Evolutionary conservation across 2,797 vertebrate genomes (phyloP).

Genomic region (Ara ararauna): DNA sequence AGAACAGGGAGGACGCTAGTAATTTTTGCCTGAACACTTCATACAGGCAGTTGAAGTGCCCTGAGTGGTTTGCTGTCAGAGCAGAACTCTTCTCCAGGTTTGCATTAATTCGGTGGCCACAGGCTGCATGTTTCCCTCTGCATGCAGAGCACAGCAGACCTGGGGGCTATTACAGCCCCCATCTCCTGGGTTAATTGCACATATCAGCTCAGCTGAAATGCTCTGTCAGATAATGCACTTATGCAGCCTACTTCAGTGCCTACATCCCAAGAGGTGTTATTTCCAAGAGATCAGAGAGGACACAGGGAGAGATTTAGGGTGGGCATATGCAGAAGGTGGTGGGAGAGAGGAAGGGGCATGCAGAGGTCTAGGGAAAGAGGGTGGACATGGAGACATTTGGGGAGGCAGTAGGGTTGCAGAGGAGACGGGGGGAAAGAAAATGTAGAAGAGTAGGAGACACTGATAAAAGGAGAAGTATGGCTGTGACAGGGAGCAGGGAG

Average conservation of each 20-base stretch:
- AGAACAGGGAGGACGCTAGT: neutral
- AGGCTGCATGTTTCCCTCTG: neutral
- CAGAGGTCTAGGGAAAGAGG: neutral
- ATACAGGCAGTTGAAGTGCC: accelerated
- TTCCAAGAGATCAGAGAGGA: neutral
- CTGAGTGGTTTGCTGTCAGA: neutral
- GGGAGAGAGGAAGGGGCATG: accelerated
- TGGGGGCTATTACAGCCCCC: neutral
- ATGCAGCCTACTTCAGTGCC: neutral
- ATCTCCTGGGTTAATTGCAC: neutral
- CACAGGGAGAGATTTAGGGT: neutral
- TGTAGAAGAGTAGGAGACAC: neutral
- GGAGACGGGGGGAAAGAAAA: neutral
- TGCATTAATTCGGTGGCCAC: neutral
- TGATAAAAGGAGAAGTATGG: neutral
- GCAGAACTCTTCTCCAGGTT: neutral
- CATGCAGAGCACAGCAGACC: neutral
- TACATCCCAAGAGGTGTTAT: neutral
- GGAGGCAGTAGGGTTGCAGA: neutral
- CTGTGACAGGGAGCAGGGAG: neutral
- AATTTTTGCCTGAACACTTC: neutral
- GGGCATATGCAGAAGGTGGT: neutral
- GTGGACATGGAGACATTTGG: neutral
- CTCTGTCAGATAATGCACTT: neutral
- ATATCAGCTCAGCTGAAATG: neutral